Conservation (phyloP, 2,113 vertebrate species). For the Siphamia tubifer region DNA sequence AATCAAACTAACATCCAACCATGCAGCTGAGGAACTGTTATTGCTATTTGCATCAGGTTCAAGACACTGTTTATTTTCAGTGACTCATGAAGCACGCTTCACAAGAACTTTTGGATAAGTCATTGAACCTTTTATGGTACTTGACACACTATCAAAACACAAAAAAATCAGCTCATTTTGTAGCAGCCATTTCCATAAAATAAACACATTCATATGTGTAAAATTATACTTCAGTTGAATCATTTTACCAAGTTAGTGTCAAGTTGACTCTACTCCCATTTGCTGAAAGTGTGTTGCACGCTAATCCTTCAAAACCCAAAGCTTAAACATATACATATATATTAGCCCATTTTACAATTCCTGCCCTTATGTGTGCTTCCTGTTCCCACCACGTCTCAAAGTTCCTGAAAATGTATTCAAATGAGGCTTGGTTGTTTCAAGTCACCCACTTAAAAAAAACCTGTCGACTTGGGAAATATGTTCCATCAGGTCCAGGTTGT, state of each 20-base stretch:
- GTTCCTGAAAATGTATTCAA: too few species aligned
- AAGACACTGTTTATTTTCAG: background rate
- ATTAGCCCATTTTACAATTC: conserved; percentile 9
- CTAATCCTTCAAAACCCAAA: background rate
- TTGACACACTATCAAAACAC: background rate
- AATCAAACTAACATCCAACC: background rate
- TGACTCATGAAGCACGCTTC: background rate
- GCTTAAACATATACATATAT: background rate
- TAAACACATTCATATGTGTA: background rate
- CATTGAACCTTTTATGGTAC: background rate
- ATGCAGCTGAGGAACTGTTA: background rate
- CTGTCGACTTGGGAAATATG: too few species aligned
- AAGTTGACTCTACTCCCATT: conserved; percentile 12
- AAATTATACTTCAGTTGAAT: conserved; percentile 29
- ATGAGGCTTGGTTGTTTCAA: too few species aligned
- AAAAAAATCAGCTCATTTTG: background rate
- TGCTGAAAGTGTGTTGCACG: conserved; percentile 12
- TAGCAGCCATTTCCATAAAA: background rate
- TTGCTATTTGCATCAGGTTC: background rate
- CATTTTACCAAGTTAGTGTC: conserved; percentile 14
- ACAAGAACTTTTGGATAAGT: background rate
- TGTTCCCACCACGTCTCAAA: too few species aligned
- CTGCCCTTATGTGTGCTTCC: too few species aligned
- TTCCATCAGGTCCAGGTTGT: too few species aligned
- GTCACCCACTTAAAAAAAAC: too few species aligned